phyloP scores from a whole-genome alignment of 2,113 vertebrate genomes.

The Petrocephalus microphthalmus region DNA sequence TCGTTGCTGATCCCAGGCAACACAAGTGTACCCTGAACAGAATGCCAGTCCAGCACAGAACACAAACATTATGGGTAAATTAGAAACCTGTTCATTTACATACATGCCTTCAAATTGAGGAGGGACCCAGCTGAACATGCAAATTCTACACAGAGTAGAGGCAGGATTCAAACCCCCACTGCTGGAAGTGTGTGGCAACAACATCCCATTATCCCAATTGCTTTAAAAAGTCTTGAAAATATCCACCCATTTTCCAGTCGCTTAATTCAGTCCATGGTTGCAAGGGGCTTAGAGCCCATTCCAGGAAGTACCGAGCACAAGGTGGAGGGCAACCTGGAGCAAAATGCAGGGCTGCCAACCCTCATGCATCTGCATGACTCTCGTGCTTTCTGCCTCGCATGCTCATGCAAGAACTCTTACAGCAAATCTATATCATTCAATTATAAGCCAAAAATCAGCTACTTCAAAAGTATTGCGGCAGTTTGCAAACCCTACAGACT shows the following conservation, averaged over 20 bases:
- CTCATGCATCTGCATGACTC: no score
- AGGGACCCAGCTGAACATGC: background rate
- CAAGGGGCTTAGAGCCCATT: background rate
- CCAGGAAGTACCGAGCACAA: background rate
- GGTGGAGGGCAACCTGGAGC: background rate
- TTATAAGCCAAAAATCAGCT: no score
- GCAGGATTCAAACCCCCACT: background rate
- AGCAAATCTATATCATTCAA: no score
- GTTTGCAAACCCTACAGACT: no score
- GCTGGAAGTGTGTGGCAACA: background rate
- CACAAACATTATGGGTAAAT: background rate
- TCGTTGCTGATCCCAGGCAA: background rate
- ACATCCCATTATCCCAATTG: background rate
- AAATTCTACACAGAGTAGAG: background rate
- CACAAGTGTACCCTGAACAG: background rate
- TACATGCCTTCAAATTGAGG: background rate
- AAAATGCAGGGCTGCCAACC: background rate
- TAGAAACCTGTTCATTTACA: background rate
- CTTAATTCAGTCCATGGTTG: background rate
- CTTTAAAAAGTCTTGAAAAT: background rate
- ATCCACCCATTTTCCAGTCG: background rate
- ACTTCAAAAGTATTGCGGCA: no score
- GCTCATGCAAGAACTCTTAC: no score
- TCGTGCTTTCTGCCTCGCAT: no score
- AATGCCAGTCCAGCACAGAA: background rate